A percentile compares a stretch with the other conserved stretches of the same genome.
phyloP scores from a whole-genome alignment of 64 coral and sea anemone species.

The Porites australiensis region DNA sequence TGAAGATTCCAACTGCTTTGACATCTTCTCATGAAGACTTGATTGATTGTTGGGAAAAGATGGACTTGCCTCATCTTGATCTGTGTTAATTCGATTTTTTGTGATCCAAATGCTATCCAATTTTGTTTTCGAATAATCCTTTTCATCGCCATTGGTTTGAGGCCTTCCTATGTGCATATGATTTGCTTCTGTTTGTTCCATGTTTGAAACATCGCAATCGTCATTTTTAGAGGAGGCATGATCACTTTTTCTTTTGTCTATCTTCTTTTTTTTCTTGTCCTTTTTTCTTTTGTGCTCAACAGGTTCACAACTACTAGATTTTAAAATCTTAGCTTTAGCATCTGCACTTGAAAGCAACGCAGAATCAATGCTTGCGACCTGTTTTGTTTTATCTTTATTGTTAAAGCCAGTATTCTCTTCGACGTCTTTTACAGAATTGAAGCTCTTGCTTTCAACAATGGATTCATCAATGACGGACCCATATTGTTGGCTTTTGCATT shows the following conservation, averaged over 20 bases:
- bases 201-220: not conserved
- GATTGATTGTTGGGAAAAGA: not conserved
- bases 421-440: no score
- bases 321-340: not conserved
- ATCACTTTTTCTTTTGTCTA: not conserved
- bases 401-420: not conserved
- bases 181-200: slow-evolving; percentile 10
- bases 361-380: not conserved
- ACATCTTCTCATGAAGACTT: slow-evolving; percentile 84
- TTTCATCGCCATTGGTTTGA: not conserved
- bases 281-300: slow-evolving; percentile 24
- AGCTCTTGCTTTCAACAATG: not conserved
- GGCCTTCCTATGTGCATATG: slow-evolving; percentile 22
- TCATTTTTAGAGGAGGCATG: not conserved
- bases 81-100: not conserved
- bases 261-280: slow-evolving; percentile 51
- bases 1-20: slow-evolving; percentile 87
- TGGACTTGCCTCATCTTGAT: no score
- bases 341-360: not conserved
- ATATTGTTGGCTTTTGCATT: not conserved
- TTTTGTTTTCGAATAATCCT: not conserved
- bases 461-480: not conserved
- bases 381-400: not conserved
- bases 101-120: not conserved
- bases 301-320: not conserved